Base-by-base conservation (phyloP, 2,797 vertebrate genomes). In the Limnodromus scolopaceus region DNA sequence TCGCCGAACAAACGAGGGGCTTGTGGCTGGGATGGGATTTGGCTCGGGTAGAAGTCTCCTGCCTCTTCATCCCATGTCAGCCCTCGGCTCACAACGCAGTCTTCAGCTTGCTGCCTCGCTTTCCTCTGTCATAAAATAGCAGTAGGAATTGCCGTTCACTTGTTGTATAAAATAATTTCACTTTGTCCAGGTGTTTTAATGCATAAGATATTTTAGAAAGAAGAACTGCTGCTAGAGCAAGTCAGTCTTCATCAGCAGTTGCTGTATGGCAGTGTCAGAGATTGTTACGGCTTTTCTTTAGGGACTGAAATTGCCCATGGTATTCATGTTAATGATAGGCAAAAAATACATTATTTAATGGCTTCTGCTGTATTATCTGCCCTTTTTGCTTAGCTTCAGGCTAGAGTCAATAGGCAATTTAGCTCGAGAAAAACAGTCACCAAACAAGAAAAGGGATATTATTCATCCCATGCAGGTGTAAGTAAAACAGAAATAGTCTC, bases 391-490 rank as follows among this genome's bases (percentile, higher is more conserved):
- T 89, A 87, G 92, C 93, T 95, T 85, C 88, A 78, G 90, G 84
- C 90, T 95, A 77, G 88, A 96, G 95, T 96, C 95, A 97, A 94
- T 96, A 93, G 93, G 84, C 88, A 96, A 89, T 96, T 96, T 96
- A 92, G 75, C 86, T 94, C 1, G 2, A 89, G 82, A 92, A 87
- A 94, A 94, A 69, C 36, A 92, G 90, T 95, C 64, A 48, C 84
- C 81, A 92, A 92, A 93, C 64, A 94, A 84, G 93, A 95, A 93
- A 92, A 89, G 17, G 58, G 78, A 87, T 87, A 84, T 93, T 87
- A 92, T 95, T 96, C 86, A 83, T 89, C 75, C 77, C 23, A 6
- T 78, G 74, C 78, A 87, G 81, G 87, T 93, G 74, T 90, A 92
- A 85, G 76, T 81, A 84, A 92, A 87, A 85, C 88, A 92, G 80